Base-by-base conservation (phyloP, 2,888 invertebrate genomes). In the Pecten maximus region DNA sequence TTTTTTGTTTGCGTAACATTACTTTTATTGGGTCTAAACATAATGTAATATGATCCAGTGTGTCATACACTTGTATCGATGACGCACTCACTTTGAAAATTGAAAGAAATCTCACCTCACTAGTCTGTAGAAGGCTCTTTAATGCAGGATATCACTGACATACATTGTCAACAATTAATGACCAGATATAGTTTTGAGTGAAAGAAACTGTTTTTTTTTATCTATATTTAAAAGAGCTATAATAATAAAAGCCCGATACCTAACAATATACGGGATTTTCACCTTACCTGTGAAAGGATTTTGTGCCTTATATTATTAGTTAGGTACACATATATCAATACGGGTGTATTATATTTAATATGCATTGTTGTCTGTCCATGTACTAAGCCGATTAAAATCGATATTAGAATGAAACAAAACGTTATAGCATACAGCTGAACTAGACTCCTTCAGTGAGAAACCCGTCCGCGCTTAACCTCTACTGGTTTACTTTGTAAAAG, bases 291-390 rank as follows among this genome's bases (percentile, higher is more conserved):
- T 54, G 74, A 74, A 35, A 35, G 35, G 74, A 74, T 74, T 74
- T 35, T 15, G 8, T 28, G 35, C 74, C 28, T 74, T 74, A 35
- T 6, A 35, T 35, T 74, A 35, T 74, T 74, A 15, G 35, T 74
- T 74, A 8, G 23, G 35, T 74, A 35, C 28, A 74, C 28, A 8
- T 74, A 74, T 74, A 74, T n/a, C 23, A 74, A 74, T 16, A 16
- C 15, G 28, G 16, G 35, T 15, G 28, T 35, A 74, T 74, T 74
- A 74, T 74, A 74, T 35, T 28, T 74, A 54, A 54, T 50, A 54
- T 54, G 54, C 35, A 74, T 74, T 74, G 74, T 74, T 74, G 74
- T 74, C 74, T 74, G 74, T 74, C 35, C 74, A 10, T 35, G 16
- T 10, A 74, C 12, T 74, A 74, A 74, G 74, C 74, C 74, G 74